Base-by-base conservation (phyloP, 2,113 vertebrate genomes). In the Serilophus lunatus region DNA sequence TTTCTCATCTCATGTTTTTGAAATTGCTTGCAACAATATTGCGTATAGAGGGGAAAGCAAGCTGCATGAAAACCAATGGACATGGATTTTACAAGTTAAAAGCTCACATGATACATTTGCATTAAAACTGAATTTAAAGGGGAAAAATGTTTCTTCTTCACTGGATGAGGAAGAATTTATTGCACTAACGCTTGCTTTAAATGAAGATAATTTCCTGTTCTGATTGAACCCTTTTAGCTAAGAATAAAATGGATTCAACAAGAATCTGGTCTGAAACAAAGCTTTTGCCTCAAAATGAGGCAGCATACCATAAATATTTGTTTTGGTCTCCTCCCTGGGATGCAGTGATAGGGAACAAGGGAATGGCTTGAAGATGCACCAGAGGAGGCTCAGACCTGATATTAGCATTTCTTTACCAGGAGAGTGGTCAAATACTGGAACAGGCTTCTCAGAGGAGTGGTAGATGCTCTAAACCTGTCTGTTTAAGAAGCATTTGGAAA, bases 341-440 rank as follows among this genome's bases (percentile, higher is more conserved):
- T 36, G 9, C 28, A 64, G 16, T 13, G 20, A 31, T 3, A 59
- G 11, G 19, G 36, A 9, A 5, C 2, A 0, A 26, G 8, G 14
- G 23, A 47, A 24, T 0, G 1, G 6, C 11, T 70, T 35, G 49
- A 57, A 82, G 10, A 3, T 50, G 24, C 1, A 2, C 2, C 10
- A 59, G 18, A 3, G 5, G 4, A 78, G 9, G 12, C 45, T 82
- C 8, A 60, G 80, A 36, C 9, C 9, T 12, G 26, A 42, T 17
- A 24, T 31, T 25, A 56, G 1, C 5, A 68, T 38, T 89, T 42
- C 6, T 66, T 57, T 44, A 53, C 5, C 0, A 3, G 59, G 24
- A 85, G 12, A 4, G 10, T 25, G 2, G 9, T 25, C 42, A 86
- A 66, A 71, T 3, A 13, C 8, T 66, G 13, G 3, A 75, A 89